A percentile compares a stretch with the other conserved stretches of the same genome.
Evolutionary conservation across 2,888 invertebrate genomes (phyloP).

Genomic region (Cancer borealis): DNA sequence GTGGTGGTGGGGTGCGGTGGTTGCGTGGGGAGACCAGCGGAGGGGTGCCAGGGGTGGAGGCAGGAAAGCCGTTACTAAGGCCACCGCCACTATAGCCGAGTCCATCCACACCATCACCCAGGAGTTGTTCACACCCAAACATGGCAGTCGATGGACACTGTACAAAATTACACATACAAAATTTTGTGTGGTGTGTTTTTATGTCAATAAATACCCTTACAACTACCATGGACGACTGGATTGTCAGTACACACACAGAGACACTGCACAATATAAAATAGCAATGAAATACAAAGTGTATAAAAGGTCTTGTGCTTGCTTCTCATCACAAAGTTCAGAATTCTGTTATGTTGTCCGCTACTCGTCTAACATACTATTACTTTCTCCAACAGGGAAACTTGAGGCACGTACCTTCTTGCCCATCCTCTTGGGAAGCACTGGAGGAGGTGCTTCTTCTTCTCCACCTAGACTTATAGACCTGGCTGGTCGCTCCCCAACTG

Average conservation of each 20-base stretch:
- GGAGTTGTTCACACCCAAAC: conserved; percentile 71
- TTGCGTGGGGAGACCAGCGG: conserved; percentile 78
- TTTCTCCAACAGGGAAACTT: conserved; percentile 70
- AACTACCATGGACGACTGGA: conserved; percentile 18
- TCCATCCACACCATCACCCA: conserved; percentile 71
- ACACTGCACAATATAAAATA: not conserved
- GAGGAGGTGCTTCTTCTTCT: conserved; percentile 80
- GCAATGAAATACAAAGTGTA: not conserved
- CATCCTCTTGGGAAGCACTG: conserved; percentile 81
- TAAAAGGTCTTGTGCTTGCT: not conserved
- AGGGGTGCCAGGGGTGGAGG: conserved; percentile 77
- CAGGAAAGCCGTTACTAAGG: conserved; percentile 74
- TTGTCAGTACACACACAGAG: conserved; percentile 18
- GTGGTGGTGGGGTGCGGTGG: conserved; percentile 78
- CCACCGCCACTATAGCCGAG: conserved; percentile 66
- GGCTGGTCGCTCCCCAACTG: conserved; percentile 67
- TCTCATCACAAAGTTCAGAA: conserved; percentile 18
- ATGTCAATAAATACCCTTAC: not conserved
- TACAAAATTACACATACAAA: conserved; percentile 55
- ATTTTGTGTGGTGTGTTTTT: conserved; percentile 31
- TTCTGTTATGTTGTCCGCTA: conserved; percentile 13
- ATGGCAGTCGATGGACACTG: conserved; percentile 71
- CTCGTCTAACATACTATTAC: conserved; percentile 55
- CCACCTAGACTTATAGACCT: conserved; percentile 79
- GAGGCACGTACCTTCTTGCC: conserved; percentile 78